Conservation (phyloP, 92 coral and sea anemone species). For the Siderastrea radians region DNA sequence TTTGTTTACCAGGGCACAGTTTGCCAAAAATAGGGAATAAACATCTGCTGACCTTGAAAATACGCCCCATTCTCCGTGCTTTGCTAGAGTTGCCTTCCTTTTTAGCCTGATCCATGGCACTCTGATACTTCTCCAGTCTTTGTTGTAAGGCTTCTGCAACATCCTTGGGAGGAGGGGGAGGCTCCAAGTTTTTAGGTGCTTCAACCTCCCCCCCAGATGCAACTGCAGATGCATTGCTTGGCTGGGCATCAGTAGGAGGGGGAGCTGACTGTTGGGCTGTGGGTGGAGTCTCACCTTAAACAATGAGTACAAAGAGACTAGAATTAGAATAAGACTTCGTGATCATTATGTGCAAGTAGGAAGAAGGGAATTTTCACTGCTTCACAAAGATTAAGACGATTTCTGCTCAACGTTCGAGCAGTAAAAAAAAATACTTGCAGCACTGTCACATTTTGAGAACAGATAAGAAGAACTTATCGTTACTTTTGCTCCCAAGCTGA, state of each 20-base stretch:
- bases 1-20: background rate
- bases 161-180: conserved; percentile 95
- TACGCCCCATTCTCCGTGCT: conserved; percentile 96
- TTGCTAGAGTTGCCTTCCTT: conserved; percentile 90
- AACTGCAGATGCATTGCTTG: conserved; percentile 34
- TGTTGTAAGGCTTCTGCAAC: conserved; percentile 91
- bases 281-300: conserved; percentile 16
- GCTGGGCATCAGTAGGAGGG: conserved; percentile 57
- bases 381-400: background rate
- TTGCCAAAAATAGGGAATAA: background rate
- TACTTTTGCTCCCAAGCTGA: too few species aligned
- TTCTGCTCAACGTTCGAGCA: too few species aligned
- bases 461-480: too few species aligned
- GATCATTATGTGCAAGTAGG: too few species aligned
- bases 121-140: conserved; percentile 86
- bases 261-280: conserved; percentile 35
- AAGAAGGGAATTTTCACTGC: background rate
- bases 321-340: too few species aligned
- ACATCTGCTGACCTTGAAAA: conserved; percentile 81
- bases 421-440: too few species aligned
- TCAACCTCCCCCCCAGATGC: conserved; percentile 35
- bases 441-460: too few species aligned
- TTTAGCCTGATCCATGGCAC: conserved; percentile 87
- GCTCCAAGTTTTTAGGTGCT: conserved; percentile 55
- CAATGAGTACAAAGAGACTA: background rate